Evolutionary conservation across 2,113 vertebrate species (phyloP), one percentile per base, ranked within the genome.

Genomic region (Edolisoma coerulescens): DNA sequence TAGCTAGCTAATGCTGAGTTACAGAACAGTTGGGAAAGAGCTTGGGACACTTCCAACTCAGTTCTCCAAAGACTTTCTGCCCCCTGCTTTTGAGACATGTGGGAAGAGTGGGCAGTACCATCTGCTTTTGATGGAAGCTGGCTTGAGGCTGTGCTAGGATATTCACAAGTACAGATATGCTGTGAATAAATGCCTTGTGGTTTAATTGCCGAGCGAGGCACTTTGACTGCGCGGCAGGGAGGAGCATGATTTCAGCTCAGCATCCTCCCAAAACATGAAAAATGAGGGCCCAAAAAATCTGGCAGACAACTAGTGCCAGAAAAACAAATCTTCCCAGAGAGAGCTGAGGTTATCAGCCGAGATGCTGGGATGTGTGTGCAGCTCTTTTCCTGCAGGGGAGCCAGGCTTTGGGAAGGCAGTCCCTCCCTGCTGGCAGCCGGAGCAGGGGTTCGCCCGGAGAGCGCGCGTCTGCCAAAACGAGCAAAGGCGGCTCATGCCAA

Each of bases 61-160:
- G 80, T 32, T 93, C 86, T 87, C 85, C 54, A 73, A 90, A 90
- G 85, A 88, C 84, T 93, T 90, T 95, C 65, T 95, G 77, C 96
- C 93, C 96, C 89, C 61, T 86, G 80, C 89, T 87, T 97, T 90
- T 96, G 83, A 87, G 92, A 91, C 84, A 92, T 77, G 90, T 88
- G 91, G 91, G 87, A 93, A 84, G 94, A 97, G 96, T 96, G 97
- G 97, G 96, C 93, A 96, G 94, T 77, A 82, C 96, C 96, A 96
- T 96, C 96, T 97, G 96, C 90, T 97, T 96, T 84, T 53, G 85
- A 94, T 75, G 61, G 88, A 91, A 80, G 78, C 91, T 91, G 90
- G 92, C 80, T 96, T 6, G 61, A 93, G 92, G 71, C 96, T 95
- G 91, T 18, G 54, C 93, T 89, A 56, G 93, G 78, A 91, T 69